Percentiles rank a stretch among this genome's conserved stretches.
These are phyloP conservation scores for Aspidapion aeneum DNA, from an alignment of 2,888 invertebrate genomes.

Conservation along the genomic window DNA sequence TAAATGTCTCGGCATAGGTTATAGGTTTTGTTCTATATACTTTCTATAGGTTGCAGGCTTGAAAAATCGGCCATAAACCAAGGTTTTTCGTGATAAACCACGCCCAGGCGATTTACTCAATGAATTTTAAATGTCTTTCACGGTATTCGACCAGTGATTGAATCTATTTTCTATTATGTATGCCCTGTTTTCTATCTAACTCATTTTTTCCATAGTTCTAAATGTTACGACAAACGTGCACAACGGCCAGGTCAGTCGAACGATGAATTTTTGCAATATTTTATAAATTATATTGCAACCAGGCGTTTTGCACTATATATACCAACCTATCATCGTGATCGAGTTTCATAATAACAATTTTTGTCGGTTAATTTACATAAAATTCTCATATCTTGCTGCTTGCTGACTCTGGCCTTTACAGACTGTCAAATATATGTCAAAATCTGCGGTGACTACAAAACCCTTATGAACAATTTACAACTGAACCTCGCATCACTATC, in stretches of 20 bases:
- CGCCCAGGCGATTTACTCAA: slow-evolving; percentile 17
- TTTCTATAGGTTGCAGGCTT: slow-evolving; percentile 12
- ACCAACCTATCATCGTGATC: background rate
- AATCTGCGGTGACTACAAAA: too few relatives aligned
- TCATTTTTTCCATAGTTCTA: background rate
- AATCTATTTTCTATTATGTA: background rate
- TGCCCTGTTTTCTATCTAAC: background rate
- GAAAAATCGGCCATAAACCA: slow-evolving; percentile 14
- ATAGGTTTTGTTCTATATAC: too few relatives aligned
- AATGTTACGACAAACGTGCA: background rate
- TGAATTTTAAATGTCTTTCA: slow-evolving; percentile 12
- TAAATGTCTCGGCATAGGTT: background rate
- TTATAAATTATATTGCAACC: background rate
- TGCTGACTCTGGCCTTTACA: too few relatives aligned
- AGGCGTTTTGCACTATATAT: background rate
- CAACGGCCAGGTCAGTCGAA: background rate
- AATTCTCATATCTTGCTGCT: too few relatives aligned
- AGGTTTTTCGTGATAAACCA: slow-evolving; percentile 22
- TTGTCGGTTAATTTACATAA: background rate
- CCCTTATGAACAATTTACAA: too few relatives aligned
- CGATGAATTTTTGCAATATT: background rate
- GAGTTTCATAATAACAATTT: background rate
- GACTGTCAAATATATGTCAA: too few relatives aligned
- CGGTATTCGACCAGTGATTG: slow-evolving; percentile 2
- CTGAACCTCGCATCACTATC: too few relatives aligned